phyloP scores from a whole-genome alignment of 2,888 invertebrate genomes.

The Cataglyphis cursor region DNA sequence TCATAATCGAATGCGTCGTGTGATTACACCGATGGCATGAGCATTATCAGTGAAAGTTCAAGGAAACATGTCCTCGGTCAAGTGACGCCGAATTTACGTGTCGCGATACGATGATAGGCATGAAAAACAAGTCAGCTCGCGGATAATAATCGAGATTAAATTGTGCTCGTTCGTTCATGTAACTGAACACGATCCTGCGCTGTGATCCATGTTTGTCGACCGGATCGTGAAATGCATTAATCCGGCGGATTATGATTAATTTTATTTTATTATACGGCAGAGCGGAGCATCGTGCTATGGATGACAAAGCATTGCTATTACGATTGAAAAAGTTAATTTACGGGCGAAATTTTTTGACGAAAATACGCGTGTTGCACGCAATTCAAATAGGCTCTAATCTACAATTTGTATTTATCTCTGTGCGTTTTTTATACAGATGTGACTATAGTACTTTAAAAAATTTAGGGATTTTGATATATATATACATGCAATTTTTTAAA shows the following conservation, averaged over 20 bases:
- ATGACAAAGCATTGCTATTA: conserved; percentile 8
- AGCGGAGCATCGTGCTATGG: not conserved
- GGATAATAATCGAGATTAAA: conserved; percentile 37
- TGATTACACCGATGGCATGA: not conserved
- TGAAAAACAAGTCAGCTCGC: conserved; percentile 14
- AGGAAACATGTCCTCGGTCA: conserved; percentile 53
- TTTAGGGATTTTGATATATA: not conserved
- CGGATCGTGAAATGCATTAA: conserved; percentile 17
- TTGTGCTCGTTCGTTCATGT: not conserved
- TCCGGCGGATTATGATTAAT: conserved; percentile 1
- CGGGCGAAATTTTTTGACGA: conserved; percentile 4
- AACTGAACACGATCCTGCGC: conserved; percentile 3
- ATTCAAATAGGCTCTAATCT: not conserved
- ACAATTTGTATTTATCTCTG: not conserved
- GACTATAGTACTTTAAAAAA: not conserved
- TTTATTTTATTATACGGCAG: conserved; percentile 24
- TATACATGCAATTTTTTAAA: not conserved
- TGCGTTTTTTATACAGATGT: not conserved
- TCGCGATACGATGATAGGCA: not conserved
- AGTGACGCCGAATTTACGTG: conserved; percentile 17
- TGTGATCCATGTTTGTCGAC: conserved; percentile 15
- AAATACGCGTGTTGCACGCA: not conserved
- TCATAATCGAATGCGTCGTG: conserved; percentile 45
- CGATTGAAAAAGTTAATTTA: conserved; percentile 36
- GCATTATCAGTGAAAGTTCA: conserved; percentile 66